Percentiles rank a stretch among this genome's conserved stretches.
Evolutionary conservation across 2,797 vertebrate species (phyloP).

Genomic region (Spizella passerina): DNA sequence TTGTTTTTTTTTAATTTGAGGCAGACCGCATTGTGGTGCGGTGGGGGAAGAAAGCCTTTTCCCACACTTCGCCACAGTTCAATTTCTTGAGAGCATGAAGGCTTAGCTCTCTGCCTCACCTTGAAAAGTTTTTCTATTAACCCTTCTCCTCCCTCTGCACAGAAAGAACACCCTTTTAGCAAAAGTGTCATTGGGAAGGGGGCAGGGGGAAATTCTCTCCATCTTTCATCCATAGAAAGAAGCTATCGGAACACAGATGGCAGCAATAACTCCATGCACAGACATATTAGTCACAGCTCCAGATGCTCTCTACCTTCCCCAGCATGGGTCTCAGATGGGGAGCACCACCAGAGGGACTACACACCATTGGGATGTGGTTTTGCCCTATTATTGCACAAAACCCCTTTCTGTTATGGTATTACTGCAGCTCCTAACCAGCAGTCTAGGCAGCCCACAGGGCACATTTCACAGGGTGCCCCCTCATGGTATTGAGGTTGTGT

Average conservation of each 20-base stretch:
- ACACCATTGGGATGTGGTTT: background rate
- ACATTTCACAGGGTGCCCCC: background rate
- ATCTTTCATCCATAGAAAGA: background rate
- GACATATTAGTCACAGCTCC: background rate
- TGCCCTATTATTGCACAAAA: background rate
- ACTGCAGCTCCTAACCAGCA: background rate
- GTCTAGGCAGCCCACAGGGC: background rate
- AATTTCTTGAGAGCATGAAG: background rate
- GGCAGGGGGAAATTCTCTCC: background rate
- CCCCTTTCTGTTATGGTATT: fast-evolving
- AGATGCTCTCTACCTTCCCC: background rate
- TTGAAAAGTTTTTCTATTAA: constrained; percentile 39
- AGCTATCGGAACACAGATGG: background rate
- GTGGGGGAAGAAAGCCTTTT: background rate
- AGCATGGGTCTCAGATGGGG: background rate
- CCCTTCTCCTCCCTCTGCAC: background rate
- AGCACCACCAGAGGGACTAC: background rate
- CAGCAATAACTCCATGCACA: background rate
- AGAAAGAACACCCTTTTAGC: background rate
- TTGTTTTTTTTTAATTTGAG: background rate
- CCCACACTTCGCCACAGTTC: background rate
- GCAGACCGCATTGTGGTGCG: background rate
- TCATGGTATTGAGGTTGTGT: background rate
- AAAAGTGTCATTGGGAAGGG: background rate
- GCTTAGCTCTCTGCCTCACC: background rate